Evolutionary conservation across 2,113 vertebrate genomes (phyloP), one percentile per base, ranked within the genome.

Genomic region (Atlantisia rogersi): DNA sequence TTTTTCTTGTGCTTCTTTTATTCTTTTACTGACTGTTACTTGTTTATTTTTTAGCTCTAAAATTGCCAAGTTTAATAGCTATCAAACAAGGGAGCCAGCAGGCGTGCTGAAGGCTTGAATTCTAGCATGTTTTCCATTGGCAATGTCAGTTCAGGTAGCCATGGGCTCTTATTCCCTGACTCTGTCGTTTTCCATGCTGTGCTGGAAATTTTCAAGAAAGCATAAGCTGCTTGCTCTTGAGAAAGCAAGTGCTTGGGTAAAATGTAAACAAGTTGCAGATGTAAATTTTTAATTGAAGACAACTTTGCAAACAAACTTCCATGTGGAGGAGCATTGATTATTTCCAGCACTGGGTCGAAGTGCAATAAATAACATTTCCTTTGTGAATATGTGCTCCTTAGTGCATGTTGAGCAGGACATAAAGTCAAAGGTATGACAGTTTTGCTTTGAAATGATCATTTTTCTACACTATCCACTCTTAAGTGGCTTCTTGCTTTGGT

Each of bases 21-120:
- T 86, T 86, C 25, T 85, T 92, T 67, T 65, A 31, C 15, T 90
- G 37, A 6, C n/a, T 65, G 6, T 86, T 69, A 31, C 15, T 40
- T 67, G 9, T 37, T 81, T 88, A 22, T 81, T 95, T 91, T 90
- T 84, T 87, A 73, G 31, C n/a, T 76, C 29, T 74, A 25, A 79
- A 59, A 40, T 84, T 64, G 56, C 20, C 3, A 5, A 9, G 39
- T 84, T 64, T 58, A 79, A 40, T 37, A 92, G n/a, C 20, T 90
- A 2, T 62, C 44, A 65, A n/a, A 76, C 14, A 35, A 56, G 5
- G 26, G 11, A 48, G 32, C 64, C 29, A 19, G 56, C 20, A 8
- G 24, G 32, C 26, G 32, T 12, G 13, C 10, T 20, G 48, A 68
- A 79, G 18, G 6, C 17, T 64, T 91, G 79, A 5, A 9, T 68